Evolutionary conservation across 1,140 invertebrate species (phyloP), one percentile per base, ranked within the genome.

Genomic region (Metopolophium dirhodum): DNA sequence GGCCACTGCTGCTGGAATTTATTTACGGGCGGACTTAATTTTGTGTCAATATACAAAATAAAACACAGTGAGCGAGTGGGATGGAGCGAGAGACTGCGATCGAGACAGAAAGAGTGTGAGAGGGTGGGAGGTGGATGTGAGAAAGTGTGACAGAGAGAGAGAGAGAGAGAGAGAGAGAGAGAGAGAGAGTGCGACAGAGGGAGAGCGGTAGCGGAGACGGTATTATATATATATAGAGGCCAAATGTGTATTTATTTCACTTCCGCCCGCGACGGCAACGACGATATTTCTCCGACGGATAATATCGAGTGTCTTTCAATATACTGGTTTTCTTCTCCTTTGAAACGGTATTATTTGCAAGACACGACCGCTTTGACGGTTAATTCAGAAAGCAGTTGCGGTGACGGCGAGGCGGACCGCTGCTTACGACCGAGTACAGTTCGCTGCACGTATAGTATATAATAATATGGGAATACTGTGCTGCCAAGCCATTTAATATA

Each of bases 31-130:
- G 45, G 77, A 82, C 91, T 92, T 92, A 92, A 92, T 92, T 92
- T 92, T 92, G 91, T 92, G 91, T 92, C 91, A 92, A 92, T 92
- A 92, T 51, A 49, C 37, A 91, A 61, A 45, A 82, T 94, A 26
- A 95, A 91, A 45, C 2, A 57, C 61, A n/a, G n/a, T 18, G 14
- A n/a, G 30, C 14, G 14, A 68, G 30, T 68, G 61, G 18, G 30
- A n/a, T 1, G 18, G 4, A n/a, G 51, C 22, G 8, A n/a, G 61
- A 77, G 61, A 77, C 6, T 0, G 14, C 14, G 4, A n/a, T n/a
- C 6, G 54, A 23, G 54, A 23, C 14, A 23, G 20, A 18, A 11
- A 49, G 37, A 7, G 37, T 51, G 54, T 9, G 54, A 57, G 23
- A 57, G 23, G 26, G 57, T 37, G 37, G 47, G 30, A n/a, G 11